Percentiles rank a stretch among this genome's conserved stretches.
These are phyloP conservation scores for Drosophila littoralis DNA, from an alignment of 1,140 invertebrate genomes.

Conservation along the genomic window DNA sequence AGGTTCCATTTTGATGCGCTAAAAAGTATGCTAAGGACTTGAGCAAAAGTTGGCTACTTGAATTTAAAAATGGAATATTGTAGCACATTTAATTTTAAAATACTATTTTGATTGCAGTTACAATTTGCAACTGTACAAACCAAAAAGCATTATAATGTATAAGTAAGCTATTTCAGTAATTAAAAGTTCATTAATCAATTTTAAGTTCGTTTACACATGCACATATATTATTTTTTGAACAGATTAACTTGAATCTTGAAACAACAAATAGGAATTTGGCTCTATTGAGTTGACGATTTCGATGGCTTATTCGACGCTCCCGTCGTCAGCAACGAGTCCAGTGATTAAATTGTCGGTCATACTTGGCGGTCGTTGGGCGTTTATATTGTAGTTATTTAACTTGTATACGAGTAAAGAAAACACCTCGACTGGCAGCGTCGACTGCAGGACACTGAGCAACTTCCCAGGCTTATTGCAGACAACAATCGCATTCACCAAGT, in stretches of 20 bases:
- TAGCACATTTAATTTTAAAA: too few species aligned
- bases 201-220: neutral
- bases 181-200: neutral
- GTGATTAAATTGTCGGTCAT: constrained; percentile 5
- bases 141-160: too few species aligned
- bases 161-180: too few species aligned
- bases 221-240: neutral
- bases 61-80: too few species aligned
- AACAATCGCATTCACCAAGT: constrained; percentile 96
- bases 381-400: constrained; percentile 86
- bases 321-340: constrained; percentile 27
- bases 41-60: neutral
- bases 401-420: constrained; percentile 93
- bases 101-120: too few species aligned
- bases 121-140: too few species aligned
- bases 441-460: constrained; percentile 93
- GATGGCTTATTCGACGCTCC: constrained; percentile 24
- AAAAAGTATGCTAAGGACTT: constrained; percentile 22
- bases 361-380: neutral
- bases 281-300: neutral
- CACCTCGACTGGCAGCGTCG: constrained; percentile 95
- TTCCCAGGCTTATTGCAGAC: constrained; percentile 97
- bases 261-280: constrained; percentile 26
- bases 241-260: constrained; percentile 5
- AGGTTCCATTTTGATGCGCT: neutral